These are phyloP conservation scores for Rhinoraja longicauda DNA, from an alignment of 2,797 vertebrate species.

Conservation along the genomic window DNA sequence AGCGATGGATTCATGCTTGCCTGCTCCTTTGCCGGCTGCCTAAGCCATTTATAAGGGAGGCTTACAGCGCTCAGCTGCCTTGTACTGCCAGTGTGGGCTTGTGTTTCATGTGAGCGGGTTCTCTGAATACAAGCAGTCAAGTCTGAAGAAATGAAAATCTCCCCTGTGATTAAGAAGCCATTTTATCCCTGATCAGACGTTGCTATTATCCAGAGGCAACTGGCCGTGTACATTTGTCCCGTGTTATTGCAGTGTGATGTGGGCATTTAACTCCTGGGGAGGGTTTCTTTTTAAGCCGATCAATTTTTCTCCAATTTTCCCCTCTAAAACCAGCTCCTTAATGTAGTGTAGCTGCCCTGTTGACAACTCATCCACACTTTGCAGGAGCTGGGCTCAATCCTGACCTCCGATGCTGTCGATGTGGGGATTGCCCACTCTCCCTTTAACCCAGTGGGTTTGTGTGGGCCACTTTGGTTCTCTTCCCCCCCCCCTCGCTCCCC, in stretches of 20 bases:
- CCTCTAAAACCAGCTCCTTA: background rate
- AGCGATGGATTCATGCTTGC: slow-evolving; percentile 52
- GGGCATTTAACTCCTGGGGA: background rate
- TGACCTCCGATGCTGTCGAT: too few species aligned
- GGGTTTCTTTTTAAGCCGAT: background rate
- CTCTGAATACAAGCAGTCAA: slow-evolving; percentile 63
- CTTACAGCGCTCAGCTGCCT: slow-evolving; percentile 57
- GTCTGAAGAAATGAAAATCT: slow-evolving; percentile 60
- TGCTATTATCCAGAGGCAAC: slow-evolving; percentile 64
- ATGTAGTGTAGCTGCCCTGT: slow-evolving; percentile 40
- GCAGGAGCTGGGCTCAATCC: too few species aligned
- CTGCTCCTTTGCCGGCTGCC: slow-evolving; percentile 50
- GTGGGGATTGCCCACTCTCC: too few species aligned
- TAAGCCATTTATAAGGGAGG: slow-evolving; percentile 59
- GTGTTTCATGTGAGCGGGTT: slow-evolving; percentile 65
- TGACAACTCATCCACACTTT: too few species aligned
- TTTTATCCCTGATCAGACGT: slow-evolving; percentile 53
- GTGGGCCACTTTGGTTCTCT: too few species aligned
- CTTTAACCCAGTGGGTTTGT: too few species aligned
- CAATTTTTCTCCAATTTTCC: background rate
- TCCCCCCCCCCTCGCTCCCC: too few species aligned
- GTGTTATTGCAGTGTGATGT: slow-evolving; percentile 57
- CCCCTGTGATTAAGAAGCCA: slow-evolving; percentile 57
- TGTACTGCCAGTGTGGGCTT: slow-evolving; percentile 54
- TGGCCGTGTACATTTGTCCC: slow-evolving; percentile 57